A percentile compares a stretch with the other conserved stretches of the same genome.
phyloP scores from a whole-genome alignment of 2,888 invertebrate species.

The Eristalinus sepulchralis region DNA sequence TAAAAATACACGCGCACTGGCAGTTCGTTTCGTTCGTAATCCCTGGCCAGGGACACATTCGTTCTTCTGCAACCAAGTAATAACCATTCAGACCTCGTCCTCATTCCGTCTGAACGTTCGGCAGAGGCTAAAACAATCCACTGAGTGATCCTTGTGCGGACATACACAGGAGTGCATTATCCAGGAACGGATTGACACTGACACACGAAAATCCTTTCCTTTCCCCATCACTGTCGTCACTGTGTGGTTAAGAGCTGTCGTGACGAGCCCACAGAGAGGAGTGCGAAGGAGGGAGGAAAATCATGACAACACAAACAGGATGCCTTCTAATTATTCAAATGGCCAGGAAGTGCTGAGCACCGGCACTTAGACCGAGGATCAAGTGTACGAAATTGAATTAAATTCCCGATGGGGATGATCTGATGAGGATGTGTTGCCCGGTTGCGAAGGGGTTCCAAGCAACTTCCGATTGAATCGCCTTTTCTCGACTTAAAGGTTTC shows the following conservation, averaged over 20 bases:
- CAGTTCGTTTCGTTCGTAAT: neutral
- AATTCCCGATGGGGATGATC: neutral
- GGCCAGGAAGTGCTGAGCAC: neutral
- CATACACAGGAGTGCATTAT: neutral
- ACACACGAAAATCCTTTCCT: neutral
- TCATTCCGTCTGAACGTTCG: neutral
- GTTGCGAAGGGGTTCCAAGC: conserved; percentile 5
- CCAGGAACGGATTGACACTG: neutral
- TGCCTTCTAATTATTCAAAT: neutral
- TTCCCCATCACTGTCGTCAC: neutral
- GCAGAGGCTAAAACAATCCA: neutral
- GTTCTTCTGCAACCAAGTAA: neutral
- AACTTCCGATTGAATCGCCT: conserved; percentile 3
- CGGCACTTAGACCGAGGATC: neutral
- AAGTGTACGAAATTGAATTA: neutral
- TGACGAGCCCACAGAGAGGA: neutral
- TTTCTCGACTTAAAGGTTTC: conserved; percentile 22
- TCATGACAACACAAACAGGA: neutral
- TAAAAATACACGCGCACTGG: neutral
- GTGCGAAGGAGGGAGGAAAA: neutral
- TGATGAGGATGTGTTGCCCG: neutral
- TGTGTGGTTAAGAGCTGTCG: neutral
- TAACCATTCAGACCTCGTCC: neutral
- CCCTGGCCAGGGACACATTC: neutral
- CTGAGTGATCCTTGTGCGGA: neutral